Base-by-base conservation (phyloP, 2,888 invertebrate genomes). In the Acrocera orbiculus region DNA sequence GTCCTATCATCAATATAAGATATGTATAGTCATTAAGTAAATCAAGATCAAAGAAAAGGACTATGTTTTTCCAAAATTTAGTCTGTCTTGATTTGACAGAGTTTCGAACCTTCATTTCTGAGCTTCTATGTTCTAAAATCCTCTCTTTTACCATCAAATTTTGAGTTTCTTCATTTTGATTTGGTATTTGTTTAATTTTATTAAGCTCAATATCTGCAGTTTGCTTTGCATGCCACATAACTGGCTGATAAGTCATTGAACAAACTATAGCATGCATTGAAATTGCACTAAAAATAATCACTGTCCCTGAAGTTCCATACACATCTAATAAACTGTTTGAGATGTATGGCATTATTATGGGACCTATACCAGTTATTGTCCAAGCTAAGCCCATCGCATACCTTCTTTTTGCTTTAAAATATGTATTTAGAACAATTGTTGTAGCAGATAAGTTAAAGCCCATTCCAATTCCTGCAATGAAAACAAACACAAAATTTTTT, bases 361-460 rank as follows among this genome's bases (percentile, higher is more conserved):
- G 77, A 0, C 79, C 79, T 16, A 79, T 50, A 0, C 75, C 79
- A 3, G 77, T 76, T 1, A 72, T 69, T 1, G 76, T 74, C 67
- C 76, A 76, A 42, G 74, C 73, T 34, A 76, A 59, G 1, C 78
- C 75, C 1, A 76, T 75, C 1, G 79, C 80, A 25, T 75, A 59
- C 49, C 77, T 64, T 52, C 79, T 64, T 51, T 70, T 69, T 32
- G 70, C 64, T 50, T 71, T 73, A 62, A 79, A 80, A 52, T 74
- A 80, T 4, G 77, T 76, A 47, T 79, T 79, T 37, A 79, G 55
- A 3, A 78, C 78, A 40, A 79, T 52, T 9, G 75, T 70, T 45
- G 74, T 76, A 3, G 78, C 69, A 1, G 78, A 73, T 47, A 73
- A 68, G 24, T 69, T 69, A 29, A 78, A 65, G 7, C 76, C 76